phyloP scores from a whole-genome alignment of 2,113 vertebrate genomes.

The Sorex fumeus region DNA sequence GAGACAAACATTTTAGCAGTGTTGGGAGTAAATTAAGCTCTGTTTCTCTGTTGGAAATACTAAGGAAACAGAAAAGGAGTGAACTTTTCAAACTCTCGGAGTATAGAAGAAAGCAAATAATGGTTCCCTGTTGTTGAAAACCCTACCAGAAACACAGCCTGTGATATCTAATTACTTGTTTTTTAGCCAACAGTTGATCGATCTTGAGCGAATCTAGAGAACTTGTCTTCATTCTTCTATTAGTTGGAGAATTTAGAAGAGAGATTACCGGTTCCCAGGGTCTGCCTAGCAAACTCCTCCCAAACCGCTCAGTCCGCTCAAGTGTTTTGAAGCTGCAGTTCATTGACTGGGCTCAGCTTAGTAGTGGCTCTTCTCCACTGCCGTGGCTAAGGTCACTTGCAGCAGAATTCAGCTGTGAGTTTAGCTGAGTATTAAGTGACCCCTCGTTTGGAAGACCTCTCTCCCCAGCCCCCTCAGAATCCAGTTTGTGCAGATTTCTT shows the following conservation, averaged over 20 bases:
- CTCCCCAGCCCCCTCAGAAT: not conserved
- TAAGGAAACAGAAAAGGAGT: conserved; percentile 52
- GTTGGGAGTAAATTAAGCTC: not conserved
- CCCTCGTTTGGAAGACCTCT: not conserved
- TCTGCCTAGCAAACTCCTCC: conserved; percentile 4
- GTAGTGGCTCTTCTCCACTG: not conserved
- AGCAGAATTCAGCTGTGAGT: not conserved
- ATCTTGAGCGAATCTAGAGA: conserved; percentile 57
- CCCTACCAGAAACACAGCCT: not conserved
- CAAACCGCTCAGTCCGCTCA: not conserved
- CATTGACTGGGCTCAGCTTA: not conserved
- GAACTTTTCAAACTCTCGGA: conserved; percentile 41
- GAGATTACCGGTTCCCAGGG: not conserved
- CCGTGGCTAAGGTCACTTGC: not conserved
- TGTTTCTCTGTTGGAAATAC: conserved; percentile 16
- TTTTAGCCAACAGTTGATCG: conserved; percentile 14
- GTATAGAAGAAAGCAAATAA: not conserved
- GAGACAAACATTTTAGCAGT: not conserved
- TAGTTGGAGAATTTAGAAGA: conserved; percentile 28
- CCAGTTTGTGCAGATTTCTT: not conserved
- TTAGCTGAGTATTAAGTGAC: not conserved
- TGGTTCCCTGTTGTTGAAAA: conserved; percentile 22
- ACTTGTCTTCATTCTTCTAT: conserved; percentile 5
- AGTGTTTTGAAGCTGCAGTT: conserved; percentile 17
- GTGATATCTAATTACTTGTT: not conserved